Evolutionary conservation across 2,797 vertebrate species (phyloP), one percentile per base, ranked within the genome.

Genomic region (Galago senegalensis): DNA sequence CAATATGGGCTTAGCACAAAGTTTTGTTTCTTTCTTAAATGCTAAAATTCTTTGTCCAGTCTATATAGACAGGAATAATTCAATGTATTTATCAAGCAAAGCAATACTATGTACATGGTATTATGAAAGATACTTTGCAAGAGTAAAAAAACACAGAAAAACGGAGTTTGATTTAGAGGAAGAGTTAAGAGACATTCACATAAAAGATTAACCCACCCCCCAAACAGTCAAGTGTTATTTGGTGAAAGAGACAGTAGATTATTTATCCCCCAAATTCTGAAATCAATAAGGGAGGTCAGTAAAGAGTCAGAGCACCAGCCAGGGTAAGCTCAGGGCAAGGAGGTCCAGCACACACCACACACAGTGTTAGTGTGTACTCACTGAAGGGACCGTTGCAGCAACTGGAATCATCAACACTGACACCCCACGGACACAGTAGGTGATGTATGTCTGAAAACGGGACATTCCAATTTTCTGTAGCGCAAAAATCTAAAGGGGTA

Each of bases 371-470:
- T 2, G n/a, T 0, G 37, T 69, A 98, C 99, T 99, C 97, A 99
- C 99, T 0, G 99, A 99, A 5, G 99, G 99, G 5, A 99, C 99
- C 0, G 98, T 97, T 0, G 99, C 99, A 2, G 99, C 99, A 29
- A 99, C 49, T 4, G 99, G 99, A 53, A 99, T 97, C 99, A 99
- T 99, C 61, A 99, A 21, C 29, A 99, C 37, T 0, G 99, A 99
- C 27, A 99, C 14, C 0, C 89, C 98, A 10, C 99, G 98, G 61
- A 99, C 98, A 56, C 98, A 96, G 98, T 99, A 98, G 0, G 99
- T 99, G 18, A 98, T 20, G 0, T 98, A 85, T 60, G 96, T 99
- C 98, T 99, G 99, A 67, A 99, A 97, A 40, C 84, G 97, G 20
- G 99, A 99, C 23, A 96, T 89, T 37, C 98, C 61, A 3, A 89